These are phyloP conservation scores for Orchestes rusci DNA, from an alignment of 2,888 invertebrate species.

Conservation along the genomic window DNA sequence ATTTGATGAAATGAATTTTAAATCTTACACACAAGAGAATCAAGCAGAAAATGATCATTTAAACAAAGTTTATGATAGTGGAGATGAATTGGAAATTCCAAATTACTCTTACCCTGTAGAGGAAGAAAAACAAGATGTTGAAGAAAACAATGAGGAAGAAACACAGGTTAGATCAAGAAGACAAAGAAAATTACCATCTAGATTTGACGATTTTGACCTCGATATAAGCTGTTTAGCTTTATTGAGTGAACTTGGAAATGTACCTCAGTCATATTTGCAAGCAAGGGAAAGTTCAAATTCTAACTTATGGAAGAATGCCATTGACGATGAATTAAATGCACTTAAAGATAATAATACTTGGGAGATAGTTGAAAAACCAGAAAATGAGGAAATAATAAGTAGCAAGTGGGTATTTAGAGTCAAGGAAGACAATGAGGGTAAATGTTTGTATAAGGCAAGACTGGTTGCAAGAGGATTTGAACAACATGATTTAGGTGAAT, in stretches of 20 bases:
- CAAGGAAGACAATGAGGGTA: background rate
- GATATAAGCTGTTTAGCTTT: no score
- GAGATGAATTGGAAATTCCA: background rate
- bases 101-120: no score
- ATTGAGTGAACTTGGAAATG: no score
- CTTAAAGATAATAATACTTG: background rate
- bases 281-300: background rate
- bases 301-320: background rate
- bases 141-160: background rate
- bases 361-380: background rate
- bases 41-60: background rate
- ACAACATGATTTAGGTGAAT: background rate
- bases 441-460: background rate
- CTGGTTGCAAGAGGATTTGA: background rate
- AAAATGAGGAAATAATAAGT: background rate
- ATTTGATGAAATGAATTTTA: background rate
- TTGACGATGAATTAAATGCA: background rate
- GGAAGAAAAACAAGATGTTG: background rate
- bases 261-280: background rate
- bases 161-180: background rate
- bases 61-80: background rate
- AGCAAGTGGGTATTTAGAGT: conserved; percentile 1
- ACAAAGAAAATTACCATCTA: background rate
- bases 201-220: background rate
- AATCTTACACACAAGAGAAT: background rate